Evolutionary conservation across 1,140 invertebrate genomes (phyloP).

Genomic region (honey bee (Apis mellifera)): Amel_HAv3.1 CM009944.2:4932501-4933000

Average conservation of each 20-base stretch:
- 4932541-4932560: neutral
- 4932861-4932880: neutral
- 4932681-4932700: too few species aligned
- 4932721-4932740: constrained; percentile 8
- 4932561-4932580: neutral
- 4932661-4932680: too few species aligned
- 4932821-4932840: neutral
- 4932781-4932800: neutral
- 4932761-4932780: neutral
- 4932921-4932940: neutral
- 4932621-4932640: too few species aligned
- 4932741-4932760: neutral
- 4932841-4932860: neutral
- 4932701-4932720: too few species aligned
- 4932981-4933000: neutral
- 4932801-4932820: constrained; percentile 5
- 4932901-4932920: neutral
- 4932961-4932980: neutral
- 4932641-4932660: too few species aligned
- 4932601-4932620: too few species aligned
- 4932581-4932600: neutral
- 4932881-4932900: neutral
- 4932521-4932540: neutral
- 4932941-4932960: too few species aligned
- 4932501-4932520: constrained; percentile 11